phyloP scores from a whole-genome alignment of 1,140 invertebrate genomes.

The Leptestheria dahalacensis region DNA sequence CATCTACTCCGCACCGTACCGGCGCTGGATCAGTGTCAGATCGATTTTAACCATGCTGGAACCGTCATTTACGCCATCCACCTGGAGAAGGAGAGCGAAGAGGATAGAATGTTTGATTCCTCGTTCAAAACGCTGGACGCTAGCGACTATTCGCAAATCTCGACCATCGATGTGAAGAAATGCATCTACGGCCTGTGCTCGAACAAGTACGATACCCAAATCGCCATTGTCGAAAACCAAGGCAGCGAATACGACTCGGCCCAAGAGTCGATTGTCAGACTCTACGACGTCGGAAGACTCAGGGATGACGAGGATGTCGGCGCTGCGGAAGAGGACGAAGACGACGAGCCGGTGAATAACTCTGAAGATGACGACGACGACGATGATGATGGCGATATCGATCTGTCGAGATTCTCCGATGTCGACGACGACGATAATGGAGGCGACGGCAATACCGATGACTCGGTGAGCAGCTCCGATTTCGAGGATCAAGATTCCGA shows the following conservation, averaged over 20 bases:
- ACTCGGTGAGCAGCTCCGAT: background rate
- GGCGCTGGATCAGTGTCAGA: constrained; percentile 71
- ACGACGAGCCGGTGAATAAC: constrained; percentile 17
- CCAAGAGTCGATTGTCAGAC: constrained; percentile 58
- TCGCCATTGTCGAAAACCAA: constrained; percentile 67
- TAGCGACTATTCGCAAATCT: constrained; percentile 82
- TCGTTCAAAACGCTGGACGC: constrained; percentile 90
- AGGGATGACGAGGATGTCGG: constrained; percentile 47
- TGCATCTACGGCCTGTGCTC: constrained; percentile 60
- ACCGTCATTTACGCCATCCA: constrained; percentile 44
- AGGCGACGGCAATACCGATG: background rate
- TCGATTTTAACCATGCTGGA: constrained; percentile 51
- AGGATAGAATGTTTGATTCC: constrained; percentile 55
- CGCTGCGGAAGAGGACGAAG: constrained; percentile 18
- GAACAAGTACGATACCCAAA: constrained; percentile 58
- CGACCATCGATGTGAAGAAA: constrained; percentile 74
- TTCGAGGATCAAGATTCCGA: background rate
- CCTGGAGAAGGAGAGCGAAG: constrained; percentile 40
- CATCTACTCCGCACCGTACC: constrained; percentile 86
- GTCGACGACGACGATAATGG: too few species aligned
- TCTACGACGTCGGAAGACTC: constrained; percentile 63
- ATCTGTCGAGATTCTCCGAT: constrained; percentile 3
- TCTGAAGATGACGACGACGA: constrained; percentile 33
- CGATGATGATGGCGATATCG: constrained; percentile 31
- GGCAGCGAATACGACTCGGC: constrained; percentile 36